These are phyloP conservation scores for Dromiciops gliroides DNA, from an alignment of 2,113 vertebrate species.

Conservation along the genomic window DNA sequence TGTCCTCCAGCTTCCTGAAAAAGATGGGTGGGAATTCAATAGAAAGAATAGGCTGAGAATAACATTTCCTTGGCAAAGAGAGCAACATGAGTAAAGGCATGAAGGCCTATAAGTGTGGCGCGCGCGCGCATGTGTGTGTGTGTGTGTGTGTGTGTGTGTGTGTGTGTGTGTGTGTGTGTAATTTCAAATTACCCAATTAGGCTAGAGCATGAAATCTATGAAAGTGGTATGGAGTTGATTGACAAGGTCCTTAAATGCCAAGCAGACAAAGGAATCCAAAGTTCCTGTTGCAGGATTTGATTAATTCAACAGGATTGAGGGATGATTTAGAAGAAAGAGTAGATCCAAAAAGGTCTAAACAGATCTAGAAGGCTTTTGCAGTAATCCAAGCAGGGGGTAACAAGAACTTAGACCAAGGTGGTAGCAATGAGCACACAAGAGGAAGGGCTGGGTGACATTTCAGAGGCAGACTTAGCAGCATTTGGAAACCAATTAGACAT, in stretches of 20 bases:
- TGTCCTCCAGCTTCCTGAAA: neutral
- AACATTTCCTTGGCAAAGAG: neutral
- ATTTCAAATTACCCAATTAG: neutral
- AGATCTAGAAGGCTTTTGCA: neutral
- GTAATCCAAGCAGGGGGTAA: neutral
- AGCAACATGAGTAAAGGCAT: neutral
- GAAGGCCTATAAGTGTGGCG: neutral
- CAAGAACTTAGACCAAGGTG: neutral
- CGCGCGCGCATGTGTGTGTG: too few species aligned
- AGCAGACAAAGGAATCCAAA: neutral
- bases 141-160: too few species aligned
- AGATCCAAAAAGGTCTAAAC: neutral
- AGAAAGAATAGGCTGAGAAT: neutral
- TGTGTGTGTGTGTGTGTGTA: neutral
- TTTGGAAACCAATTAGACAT: neutral
- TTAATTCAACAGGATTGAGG: neutral
- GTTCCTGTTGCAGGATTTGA: neutral
- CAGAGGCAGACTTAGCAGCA: neutral
- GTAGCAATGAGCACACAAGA: neutral
- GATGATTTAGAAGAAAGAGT: neutral
- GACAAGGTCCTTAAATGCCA: neutral
- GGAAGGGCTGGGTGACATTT: neutral
- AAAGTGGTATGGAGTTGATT: neutral
- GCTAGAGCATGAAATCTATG: neutral
- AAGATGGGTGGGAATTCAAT: neutral